These are phyloP conservation scores for Atrina japonica DNA, from an alignment of 2,888 invertebrate species.

Conservation along the genomic window DNA sequence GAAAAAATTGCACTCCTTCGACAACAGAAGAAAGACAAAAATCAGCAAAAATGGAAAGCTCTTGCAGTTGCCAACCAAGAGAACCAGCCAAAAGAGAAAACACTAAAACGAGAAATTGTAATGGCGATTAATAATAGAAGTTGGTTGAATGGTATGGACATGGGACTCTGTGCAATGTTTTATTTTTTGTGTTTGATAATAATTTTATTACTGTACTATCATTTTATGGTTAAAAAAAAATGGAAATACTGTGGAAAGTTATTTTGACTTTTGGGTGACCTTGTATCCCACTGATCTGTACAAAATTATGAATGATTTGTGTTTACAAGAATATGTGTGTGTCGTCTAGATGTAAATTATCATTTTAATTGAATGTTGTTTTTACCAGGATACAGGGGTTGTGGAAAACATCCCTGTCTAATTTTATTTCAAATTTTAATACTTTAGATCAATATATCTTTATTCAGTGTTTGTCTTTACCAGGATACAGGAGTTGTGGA, in stretches of 20 bases:
- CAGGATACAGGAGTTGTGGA: no score
- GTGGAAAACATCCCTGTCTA: no score
- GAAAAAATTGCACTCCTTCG: slow-evolving; percentile 59
- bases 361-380: no score
- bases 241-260: slow-evolving; percentile 37
- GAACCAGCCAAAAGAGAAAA: slow-evolving; percentile 10
- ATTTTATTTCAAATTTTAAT: no score
- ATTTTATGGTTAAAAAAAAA: slow-evolving; percentile 69
- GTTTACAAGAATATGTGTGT: no score
- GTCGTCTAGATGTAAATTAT: no score
- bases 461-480: no score
- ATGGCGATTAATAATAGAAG: slow-evolving; percentile 31
- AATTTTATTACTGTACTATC: slow-evolving; percentile 72
- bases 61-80: background rate
- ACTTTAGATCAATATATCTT: no score
- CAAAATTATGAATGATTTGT: no score
- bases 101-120: background rate
- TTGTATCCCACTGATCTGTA: no score
- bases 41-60: slow-evolving; percentile 10
- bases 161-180: slow-evolving; percentile 76
- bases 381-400: no score
- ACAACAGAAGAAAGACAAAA: slow-evolving; percentile 43
- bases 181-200: slow-evolving; percentile 71
- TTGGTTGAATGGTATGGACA: slow-evolving; percentile 68
- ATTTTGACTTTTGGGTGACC: no score